Percentiles rank a stretch among this genome's conserved stretches.
These are phyloP conservation scores for Rhagophthalmus giganteus DNA, from an alignment of 2,888 invertebrate genomes.

Conservation along the genomic window DNA sequence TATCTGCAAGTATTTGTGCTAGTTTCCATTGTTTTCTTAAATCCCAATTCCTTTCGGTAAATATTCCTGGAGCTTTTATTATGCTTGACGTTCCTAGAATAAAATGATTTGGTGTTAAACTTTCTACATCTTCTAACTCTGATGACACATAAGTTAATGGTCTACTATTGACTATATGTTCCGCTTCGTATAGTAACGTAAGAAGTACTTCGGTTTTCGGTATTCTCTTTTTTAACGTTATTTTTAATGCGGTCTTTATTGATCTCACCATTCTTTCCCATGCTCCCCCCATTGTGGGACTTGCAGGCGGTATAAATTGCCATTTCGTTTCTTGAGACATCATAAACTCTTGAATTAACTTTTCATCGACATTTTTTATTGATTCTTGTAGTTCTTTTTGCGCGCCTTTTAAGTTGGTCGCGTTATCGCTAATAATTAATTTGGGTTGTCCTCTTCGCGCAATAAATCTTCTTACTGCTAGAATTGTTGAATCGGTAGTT, in stretches of 20 bases:
- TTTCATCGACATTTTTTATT: background rate
- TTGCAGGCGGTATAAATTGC: background rate
- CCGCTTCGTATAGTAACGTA: background rate
- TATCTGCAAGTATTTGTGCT: background rate
- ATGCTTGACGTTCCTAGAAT: too few relatives aligned
- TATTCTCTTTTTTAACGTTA: background rate
- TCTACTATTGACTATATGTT: background rate
- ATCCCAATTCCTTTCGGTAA: too few relatives aligned
- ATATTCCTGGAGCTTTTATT: too few relatives aligned
- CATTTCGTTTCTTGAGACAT: background rate
- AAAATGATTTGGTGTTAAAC: background rate
- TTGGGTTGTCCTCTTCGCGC: background rate
- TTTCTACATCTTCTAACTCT: background rate
- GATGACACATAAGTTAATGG: background rate
- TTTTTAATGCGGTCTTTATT: background rate
- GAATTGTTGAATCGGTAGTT: background rate
- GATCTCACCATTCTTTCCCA: background rate
- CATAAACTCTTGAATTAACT: background rate
- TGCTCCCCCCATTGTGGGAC: background rate
- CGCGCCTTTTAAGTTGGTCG: background rate
- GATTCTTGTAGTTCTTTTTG: background rate
- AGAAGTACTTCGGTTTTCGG: background rate
- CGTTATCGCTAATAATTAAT: background rate
- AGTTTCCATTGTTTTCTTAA: too few relatives aligned
- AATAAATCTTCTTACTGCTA: background rate